phyloP scores from a whole-genome alignment of 1,140 invertebrate species.

The Lordiphosa mommai region DNA sequence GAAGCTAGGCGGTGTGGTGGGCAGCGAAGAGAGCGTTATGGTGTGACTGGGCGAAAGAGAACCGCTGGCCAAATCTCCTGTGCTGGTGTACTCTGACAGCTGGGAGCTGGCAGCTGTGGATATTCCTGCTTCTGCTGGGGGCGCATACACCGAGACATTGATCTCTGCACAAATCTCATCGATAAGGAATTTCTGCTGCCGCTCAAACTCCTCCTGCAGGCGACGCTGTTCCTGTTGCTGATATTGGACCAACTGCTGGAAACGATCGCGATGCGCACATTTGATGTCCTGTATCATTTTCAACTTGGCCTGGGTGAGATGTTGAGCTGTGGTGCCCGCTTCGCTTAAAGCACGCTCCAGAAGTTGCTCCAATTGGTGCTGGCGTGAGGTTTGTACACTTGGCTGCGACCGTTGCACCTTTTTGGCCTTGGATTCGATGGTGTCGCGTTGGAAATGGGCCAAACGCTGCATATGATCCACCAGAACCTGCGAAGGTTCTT shows the following conservation, averaged over 20 bases:
- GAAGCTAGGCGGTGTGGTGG: slow-evolving; percentile 3
- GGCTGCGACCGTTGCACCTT: slow-evolving; percentile 45
- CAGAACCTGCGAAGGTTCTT: slow-evolving; percentile 83
- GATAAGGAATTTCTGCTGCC: slow-evolving; percentile 58
- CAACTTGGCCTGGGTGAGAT: slow-evolving; percentile 12
- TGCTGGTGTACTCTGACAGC: slow-evolving; percentile 35
- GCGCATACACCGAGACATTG: slow-evolving; percentile 24
- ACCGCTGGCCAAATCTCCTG: slow-evolving; percentile 22
- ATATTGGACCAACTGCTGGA: slow-evolving; percentile 75
- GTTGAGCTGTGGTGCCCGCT: slow-evolving; percentile 3
- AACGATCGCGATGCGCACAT: slow-evolving; percentile 72
- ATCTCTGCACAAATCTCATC: slow-evolving; percentile 62
- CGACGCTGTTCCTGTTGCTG: slow-evolving; percentile 66
- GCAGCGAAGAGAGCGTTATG: not conserved
- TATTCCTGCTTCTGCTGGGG: not conserved
- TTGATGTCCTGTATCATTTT: slow-evolving; percentile 54
- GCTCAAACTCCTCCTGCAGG: slow-evolving; percentile 61
- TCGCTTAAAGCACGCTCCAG: slow-evolving; percentile 39
- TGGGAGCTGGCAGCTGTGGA: not conserved
- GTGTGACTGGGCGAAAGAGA: not conserved
- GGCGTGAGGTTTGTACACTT: not conserved
- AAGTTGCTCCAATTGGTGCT: slow-evolving; percentile 23
- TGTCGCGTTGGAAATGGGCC: slow-evolving; percentile 46
- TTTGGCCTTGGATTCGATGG: slow-evolving; percentile 68
- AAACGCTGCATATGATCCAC: slow-evolving; percentile 80